Evolutionary conservation across 2,113 vertebrate species (phyloP), one percentile per base, ranked within the genome.

Genomic region (Strigops habroptila): DNA sequence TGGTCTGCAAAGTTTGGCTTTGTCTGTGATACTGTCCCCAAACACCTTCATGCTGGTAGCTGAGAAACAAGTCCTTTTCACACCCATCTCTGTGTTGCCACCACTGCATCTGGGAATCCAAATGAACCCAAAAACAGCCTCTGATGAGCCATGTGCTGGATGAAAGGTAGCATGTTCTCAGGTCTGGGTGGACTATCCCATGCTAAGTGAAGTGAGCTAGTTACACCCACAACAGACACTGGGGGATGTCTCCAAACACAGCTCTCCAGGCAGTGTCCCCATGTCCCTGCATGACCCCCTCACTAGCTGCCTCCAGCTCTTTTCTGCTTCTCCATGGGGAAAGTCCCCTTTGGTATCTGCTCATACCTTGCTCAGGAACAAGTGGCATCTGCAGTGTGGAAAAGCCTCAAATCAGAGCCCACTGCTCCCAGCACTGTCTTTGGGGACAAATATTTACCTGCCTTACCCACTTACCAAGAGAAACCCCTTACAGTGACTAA

Each of bases 171-270:
- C 27, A 5, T 0, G 4, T 55, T 51, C 18, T 53, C 18, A 25
- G 51, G 9, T 28, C 5, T 0, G 28, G 46, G 17, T 37, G 6
- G 4, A 39, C 49, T 13, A 6, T 30, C 41, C 41, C 24, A 24
- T 0, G 0, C 11, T 22, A 44, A 31, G 33, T 0, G 0, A 69
- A 52, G 28, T 2, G 33, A 82, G n/a, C 10, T 37, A 31, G 30
- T 70, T 53, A 46, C 17, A 55, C 6, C 6, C 52, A 25, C 30
- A 60, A 18, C 23, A 73, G 39, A 17, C 82, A 17, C 2, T 16
- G 43, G 44, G 7, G 9, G 9, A 24, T 67, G 37, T 10, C 22
- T 49, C 60, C 44, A 41, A 6, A 59, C 4, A 14, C 10, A 30
- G 53, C 17, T 18, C 24, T 85, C 16, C 37, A 35, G 43, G 43